These are phyloP conservation scores for Pseudoatta argentina DNA, from an alignment of 1,140 invertebrate species.

Conservation along the genomic window DNA sequence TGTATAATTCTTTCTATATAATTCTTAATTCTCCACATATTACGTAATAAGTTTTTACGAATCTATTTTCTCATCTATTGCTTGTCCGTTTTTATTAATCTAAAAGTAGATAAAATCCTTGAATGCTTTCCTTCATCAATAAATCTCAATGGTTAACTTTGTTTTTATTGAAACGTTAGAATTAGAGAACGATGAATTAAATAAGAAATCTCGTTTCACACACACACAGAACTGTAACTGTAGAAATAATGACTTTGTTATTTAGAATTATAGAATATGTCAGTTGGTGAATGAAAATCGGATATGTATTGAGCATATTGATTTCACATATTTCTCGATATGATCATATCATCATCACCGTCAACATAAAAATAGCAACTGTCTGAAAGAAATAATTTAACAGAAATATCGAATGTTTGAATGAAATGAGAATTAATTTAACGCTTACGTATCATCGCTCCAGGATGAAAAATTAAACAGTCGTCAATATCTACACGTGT, in stretches of 20 bases:
- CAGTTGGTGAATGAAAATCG: background rate
- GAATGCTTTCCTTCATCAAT: background rate
- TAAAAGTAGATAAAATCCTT: background rate
- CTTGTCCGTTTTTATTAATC: background rate
- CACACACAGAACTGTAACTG: no score
- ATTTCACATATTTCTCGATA: background rate
- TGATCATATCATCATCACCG: background rate
- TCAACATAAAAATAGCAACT: background rate
- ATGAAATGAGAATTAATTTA: background rate
- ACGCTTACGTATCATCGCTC: background rate
- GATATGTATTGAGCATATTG: background rate
- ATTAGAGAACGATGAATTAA: background rate
- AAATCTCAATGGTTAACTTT: background rate
- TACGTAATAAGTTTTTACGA: background rate
- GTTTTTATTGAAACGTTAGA: background rate
- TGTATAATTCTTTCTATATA: no score
- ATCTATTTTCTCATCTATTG: background rate
- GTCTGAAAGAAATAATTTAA: constrained; percentile 6
- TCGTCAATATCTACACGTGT: background rate
- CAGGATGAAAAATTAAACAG: background rate
- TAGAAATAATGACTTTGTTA: background rate
- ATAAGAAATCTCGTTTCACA: background rate
- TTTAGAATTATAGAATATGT: background rate
- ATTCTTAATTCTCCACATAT: background rate
- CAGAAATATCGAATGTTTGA: background rate